Base-by-base conservation (phyloP, 2,888 invertebrate species). In the Oxyteleia sp. region DNA sequence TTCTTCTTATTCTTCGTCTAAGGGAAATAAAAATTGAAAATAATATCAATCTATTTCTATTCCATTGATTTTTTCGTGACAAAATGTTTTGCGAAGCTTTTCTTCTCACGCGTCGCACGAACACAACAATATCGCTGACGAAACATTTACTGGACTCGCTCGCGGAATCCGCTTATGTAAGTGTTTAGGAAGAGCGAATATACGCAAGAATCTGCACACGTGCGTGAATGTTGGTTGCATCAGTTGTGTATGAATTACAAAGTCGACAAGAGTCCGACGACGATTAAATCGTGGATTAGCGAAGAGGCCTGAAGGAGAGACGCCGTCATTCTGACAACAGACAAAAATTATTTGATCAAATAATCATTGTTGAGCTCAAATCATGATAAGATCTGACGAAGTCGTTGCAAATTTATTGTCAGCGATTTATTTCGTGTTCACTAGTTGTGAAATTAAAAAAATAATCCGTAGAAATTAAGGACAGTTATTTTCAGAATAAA, bases 211-310 rank as follows among this genome's bases (percentile, higher is more conserved):
- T 66, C n/a, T 51, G 49, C 41, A 53, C 53, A 53, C 43, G 68
- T 53, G 53, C 26, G 13, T 29, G 20, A 47, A 47, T 43, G 68
- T 68, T 16, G 38, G 53, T 53, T 53, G 53, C 69, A 69, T 57
- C 69, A 69, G 69, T 66, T 26, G 29, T 23, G 47, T 69, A 69
- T 45, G 20, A 69, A 69, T 69, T 55, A 55, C 35, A 57, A 69
- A 69, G 57, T 55, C 57, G 32, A 13, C 45, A 26, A 47, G 45
- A 55, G 47, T 47, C 55, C 20, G 13, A 13, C 45, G 13, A 69
- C 29, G 45, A 69, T 69, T 69, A 55, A 69, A 69, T 57, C 23
- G 29, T 47, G 23, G 35, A 55, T 57, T 29, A 35, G 20, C 26
- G n/a, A 51, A 10, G 53, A 5, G 23, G 23, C 26, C 15, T 51